These are phyloP conservation scores for Styela clava DNA, from an alignment of 23 tunicate species.

Conservation along the genomic window DNA sequence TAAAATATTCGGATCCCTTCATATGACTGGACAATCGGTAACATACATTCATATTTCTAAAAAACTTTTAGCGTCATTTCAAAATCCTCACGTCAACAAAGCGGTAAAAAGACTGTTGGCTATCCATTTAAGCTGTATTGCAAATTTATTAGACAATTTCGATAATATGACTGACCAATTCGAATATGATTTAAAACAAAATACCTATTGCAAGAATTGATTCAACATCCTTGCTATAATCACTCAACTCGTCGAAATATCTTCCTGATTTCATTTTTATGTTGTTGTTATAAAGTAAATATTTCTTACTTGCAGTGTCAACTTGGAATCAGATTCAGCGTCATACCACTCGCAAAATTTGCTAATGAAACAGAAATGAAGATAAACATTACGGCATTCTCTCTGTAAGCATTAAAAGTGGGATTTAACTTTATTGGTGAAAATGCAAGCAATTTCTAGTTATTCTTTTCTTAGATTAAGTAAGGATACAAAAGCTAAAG, in stretches of 20 bases:
- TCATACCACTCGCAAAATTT: background rate
- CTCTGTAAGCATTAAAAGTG: conserved; percentile 10
- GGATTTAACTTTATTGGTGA: background rate
- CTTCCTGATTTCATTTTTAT: no score
- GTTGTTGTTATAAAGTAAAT: no score
- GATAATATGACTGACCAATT: no score
- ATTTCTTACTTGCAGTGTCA: conserved; percentile 2
- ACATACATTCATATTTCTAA: background rate
- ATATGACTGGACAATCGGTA: background rate
- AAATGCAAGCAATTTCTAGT: background rate
- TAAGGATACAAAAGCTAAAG: background rate
- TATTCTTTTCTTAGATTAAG: background rate
- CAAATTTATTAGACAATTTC: no score
- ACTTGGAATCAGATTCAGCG: background rate
- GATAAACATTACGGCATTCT: background rate
- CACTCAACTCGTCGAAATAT: no score
- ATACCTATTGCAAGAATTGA: no score
- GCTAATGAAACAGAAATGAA: conserved; percentile 11
- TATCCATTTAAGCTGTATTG: no score
- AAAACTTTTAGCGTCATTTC: background rate
- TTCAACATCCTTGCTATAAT: no score
- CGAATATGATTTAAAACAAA: no score
- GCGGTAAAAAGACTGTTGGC: no score
- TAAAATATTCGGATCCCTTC: conserved; percentile 11
- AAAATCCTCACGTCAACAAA: no score